Percentiles rank a stretch among this genome's conserved stretches.
Evolutionary conservation across 1,140 invertebrate genomes (phyloP).

Genomic region (Ericerus pela): DNA sequence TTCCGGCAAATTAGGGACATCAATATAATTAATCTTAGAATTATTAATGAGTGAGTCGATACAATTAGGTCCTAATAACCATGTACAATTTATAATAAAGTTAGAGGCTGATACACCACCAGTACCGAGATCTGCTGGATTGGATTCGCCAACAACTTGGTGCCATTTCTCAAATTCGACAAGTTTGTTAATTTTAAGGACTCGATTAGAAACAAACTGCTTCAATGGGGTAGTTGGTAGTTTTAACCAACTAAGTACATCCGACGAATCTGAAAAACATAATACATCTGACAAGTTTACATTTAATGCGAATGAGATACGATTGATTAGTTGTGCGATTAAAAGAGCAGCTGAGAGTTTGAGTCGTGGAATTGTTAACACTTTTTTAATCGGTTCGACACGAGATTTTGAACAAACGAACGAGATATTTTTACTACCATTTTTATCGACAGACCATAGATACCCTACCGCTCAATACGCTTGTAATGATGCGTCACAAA

Average conservation of each 20-base stretch:
- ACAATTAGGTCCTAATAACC: too few species aligned
- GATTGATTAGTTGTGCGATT: constrained; percentile 17
- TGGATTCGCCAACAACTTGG: constrained; percentile 15
- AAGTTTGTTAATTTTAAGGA: background rate
- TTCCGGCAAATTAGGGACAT: too few species aligned
- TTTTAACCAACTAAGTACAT: constrained; percentile 21
- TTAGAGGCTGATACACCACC: constrained; percentile 11
- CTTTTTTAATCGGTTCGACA: constrained; percentile 27
- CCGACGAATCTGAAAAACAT: constrained; percentile 22
- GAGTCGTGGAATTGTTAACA: constrained; percentile 28
- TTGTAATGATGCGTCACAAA: constrained; percentile 14
- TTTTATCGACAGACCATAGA: background rate
- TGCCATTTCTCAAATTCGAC: background rate
- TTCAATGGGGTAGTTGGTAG: constrained; percentile 17
- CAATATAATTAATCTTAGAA: too few species aligned
- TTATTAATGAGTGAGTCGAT: too few species aligned
- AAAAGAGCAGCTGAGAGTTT: constrained; percentile 30
- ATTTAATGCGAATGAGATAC: constrained; percentile 2
- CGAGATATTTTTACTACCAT: constrained; percentile 11
- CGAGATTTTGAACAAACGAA: constrained; percentile 26
- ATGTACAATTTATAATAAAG: too few species aligned
- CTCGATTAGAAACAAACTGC: constrained; percentile 21
- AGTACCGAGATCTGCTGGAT: constrained; percentile 20
- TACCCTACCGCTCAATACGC: constrained; percentile 16
- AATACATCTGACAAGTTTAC: constrained; percentile 5